Base-by-base conservation (phyloP, 2,797 vertebrate species). In the Hirundo rustica region DNA sequence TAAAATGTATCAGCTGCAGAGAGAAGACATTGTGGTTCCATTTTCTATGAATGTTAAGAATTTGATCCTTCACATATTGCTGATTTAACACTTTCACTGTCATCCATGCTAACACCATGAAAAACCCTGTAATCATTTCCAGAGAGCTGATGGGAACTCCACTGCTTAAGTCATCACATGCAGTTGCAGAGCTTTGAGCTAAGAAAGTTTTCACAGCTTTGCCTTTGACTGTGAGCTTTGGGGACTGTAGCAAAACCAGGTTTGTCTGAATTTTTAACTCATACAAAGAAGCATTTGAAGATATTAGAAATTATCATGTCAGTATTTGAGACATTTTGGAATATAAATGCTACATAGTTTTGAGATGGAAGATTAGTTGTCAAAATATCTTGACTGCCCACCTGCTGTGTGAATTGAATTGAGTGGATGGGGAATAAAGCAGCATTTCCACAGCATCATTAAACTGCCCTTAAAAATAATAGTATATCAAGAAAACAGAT, bases 321-420 rank as follows among this genome's bases (percentile, higher is more conserved):
- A 84, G 48, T 60, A 34, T 95, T 60, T 91, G n/a, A 88, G 73
- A 44, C 53, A 11, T 89, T 65, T 81, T 38, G n/a, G 19, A 91
- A 57, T 67, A 78, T 53, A 67, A 89, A 64, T 77, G 78, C 71
- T 85, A 18, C 65, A 2, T 29, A 19, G 47, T 82, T 95, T 77
- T 87, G 55, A 87, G 76, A 29, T 32, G 27, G 87, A 94, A 92
- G 53, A 88, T 76, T 21, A 86, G 51, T 72, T 95, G 70, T 92
- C 83, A 82, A 70, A 89, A 25, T 92, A 85, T 65, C 81, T 65
- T 77, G 20, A 71, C 71, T 92, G 83, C 55, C 60, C 81, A 79
- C 67, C 72, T 79, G 42, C 68, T 92, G 53, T 74, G 71, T 89
- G 93, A 93, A 89, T 86, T 74, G 65, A 95, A 94, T 89, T 40